Evolutionary conservation across 2,113 vertebrate genomes (phyloP), one percentile per base, ranked within the genome.

Genomic region (Zingel zingel): DNA sequence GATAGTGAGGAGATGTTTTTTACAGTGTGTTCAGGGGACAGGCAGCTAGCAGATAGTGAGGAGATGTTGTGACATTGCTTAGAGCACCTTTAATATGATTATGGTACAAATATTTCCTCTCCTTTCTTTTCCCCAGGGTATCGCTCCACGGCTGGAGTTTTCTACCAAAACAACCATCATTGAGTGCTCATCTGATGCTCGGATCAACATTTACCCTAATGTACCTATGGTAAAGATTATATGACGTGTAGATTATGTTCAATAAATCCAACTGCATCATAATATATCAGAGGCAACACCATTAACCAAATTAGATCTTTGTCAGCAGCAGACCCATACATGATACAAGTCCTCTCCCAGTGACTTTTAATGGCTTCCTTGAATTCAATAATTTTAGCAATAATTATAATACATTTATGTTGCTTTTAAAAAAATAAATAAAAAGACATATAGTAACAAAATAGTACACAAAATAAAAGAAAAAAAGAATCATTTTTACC

Each of bases 131-230:
- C 84, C 83, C 50, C 83, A 97, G 96, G 96, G 95, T 50, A 96
- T 96, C 86, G 93, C 95, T 91, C 96, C 96, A 39, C 95, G 95
- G 91, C 79, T 96, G 85, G 96, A 96, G 62, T 97, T 97, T 89
- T 95, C 94, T 79, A 95, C 95, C 23, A 95, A 93, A 82, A 96
- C 96, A 39, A 94, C 92, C 62, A 96, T 97, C 85, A 92, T 86
- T 57, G 95, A 97, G 83, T 91, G 94, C 54, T 73, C 89, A 65
- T 81, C 87, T 80, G 68, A 89, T 77, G 50, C 79, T 30, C 88
- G 90, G 82, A 86, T 61, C 56, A 90, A 76, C 88, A 84, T 90
- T 89, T 61, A 81, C 73, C 92, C 93, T 87, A 95, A 93, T 87
- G 85, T 86, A 16, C 73, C 73, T 66, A n/a, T 81, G 92, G 89